A percentile compares a stretch with the other conserved stretches of the same genome.
phyloP scores from a whole-genome alignment of 2,113 vertebrate species.

The Circaetus cinerascens region DNA sequence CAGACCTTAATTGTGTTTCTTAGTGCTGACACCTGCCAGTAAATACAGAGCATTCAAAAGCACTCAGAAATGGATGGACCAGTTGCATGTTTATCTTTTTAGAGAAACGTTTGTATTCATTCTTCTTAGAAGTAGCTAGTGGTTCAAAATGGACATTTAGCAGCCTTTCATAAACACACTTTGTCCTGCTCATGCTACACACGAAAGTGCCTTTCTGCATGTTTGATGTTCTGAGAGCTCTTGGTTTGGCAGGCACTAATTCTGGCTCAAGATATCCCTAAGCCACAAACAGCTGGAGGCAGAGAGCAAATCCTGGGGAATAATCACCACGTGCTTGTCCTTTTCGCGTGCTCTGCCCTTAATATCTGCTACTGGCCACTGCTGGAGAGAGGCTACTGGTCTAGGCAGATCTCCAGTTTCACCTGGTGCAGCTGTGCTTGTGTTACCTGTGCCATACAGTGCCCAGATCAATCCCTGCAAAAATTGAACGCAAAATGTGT shows the following conservation, averaged over 20 bases:
- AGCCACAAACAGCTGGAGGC: constrained; percentile 24
- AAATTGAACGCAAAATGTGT: background rate
- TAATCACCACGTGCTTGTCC: background rate
- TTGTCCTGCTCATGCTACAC: background rate
- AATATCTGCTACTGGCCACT: background rate
- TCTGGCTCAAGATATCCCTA: background rate
- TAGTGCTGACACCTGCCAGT: background rate
- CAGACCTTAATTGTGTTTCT: background rate
- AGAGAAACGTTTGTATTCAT: background rate
- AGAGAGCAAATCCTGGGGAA: background rate
- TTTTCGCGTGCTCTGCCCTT: background rate
- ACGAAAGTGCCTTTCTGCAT: constrained; percentile 24
- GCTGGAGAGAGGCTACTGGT: background rate
- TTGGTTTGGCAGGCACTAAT: background rate
- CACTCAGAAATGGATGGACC: background rate
- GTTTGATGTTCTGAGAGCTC: constrained; percentile 42
- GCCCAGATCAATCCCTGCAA: background rate
- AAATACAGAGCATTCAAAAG: background rate
- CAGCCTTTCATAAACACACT: background rate
- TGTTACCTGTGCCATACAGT: background rate
- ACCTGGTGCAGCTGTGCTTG: background rate
- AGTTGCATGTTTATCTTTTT: background rate
- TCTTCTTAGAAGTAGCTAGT: background rate
- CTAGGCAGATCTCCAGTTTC: background rate
- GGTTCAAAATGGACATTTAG: background rate